Conservation (phyloP, 2,113 vertebrate genomes). For the Erinaceus europaeus region DNA sequence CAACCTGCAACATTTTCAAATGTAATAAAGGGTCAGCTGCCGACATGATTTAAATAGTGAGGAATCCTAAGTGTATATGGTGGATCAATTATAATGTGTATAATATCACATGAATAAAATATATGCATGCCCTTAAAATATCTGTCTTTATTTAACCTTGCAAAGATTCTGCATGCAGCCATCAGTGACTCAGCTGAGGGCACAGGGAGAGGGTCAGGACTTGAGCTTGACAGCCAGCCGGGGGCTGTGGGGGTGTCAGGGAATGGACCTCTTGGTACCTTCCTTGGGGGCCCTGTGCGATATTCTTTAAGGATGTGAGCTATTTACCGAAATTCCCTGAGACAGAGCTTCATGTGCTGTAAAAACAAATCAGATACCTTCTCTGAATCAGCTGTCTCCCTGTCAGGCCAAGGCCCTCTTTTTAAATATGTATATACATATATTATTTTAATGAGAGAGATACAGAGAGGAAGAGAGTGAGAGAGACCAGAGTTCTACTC, state of each 20-base stretch:
- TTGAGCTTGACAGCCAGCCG: accelerated
- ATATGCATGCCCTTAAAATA: conserved; percentile 25
- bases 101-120: conserved; percentile 48
- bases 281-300: neutral
- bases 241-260: neutral
- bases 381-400: neutral
- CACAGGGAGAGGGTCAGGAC: neutral
- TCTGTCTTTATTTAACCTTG: conserved; percentile 56
- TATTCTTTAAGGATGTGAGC: neutral
- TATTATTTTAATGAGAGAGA: no score
- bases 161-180: neutral
- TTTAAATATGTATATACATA: no score
- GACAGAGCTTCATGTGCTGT: neutral
- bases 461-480: no score
- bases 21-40: conserved; percentile 81
- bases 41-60: conserved; percentile 80
- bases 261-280: neutral
- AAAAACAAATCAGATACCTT: neutral
- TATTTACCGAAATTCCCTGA: neutral
- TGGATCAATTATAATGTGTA: conserved; percentile 55
- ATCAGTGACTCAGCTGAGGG: neutral
- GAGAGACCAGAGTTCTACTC: no score
- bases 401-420: no score
- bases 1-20: conserved; percentile 74
- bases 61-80: conserved; percentile 41